A percentile compares a stretch with the other conserved stretches of the same genome.
These are phyloP conservation scores for Erebia ligea DNA, from an alignment of 2,888 invertebrate species.

Conservation along the genomic window DNA sequence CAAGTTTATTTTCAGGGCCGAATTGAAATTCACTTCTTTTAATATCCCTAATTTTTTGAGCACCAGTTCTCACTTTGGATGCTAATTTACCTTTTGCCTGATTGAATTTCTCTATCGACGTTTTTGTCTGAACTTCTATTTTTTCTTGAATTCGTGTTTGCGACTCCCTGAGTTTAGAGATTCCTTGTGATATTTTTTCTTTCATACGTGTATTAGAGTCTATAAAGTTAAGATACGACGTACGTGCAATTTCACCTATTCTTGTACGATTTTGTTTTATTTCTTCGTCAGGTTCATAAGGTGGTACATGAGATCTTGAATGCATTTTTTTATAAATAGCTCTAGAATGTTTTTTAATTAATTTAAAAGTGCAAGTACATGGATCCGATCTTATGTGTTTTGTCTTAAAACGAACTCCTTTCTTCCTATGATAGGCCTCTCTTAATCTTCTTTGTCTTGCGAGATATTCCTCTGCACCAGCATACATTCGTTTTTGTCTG, in stretches of 20 bases:
- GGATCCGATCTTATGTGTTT: conserved; percentile 61
- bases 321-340: conserved; percentile 42
- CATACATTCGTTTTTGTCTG: conserved; percentile 40
- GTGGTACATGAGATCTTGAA: conserved; percentile 27
- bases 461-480: conserved; percentile 26
- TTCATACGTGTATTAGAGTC: conserved; percentile 42
- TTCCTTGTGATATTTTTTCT: conserved; percentile 43
- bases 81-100: conserved; percentile 40
- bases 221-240: conserved; percentile 49
- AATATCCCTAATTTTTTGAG: conserved; percentile 23
- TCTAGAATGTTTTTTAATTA: conserved; percentile 46
- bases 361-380: conserved; percentile 55
- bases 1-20: conserved; percentile 31
- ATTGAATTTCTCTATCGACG: conserved; percentile 42
- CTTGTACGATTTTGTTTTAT: conserved; percentile 35
- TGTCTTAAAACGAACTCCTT: conserved; percentile 46
- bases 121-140: conserved; percentile 36
- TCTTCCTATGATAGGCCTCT: conserved; percentile 41
- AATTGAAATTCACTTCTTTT: conserved; percentile 2
- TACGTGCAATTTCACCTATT: conserved; percentile 33
- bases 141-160: conserved; percentile 41
- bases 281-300: conserved; percentile 30
- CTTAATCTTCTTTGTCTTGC: conserved; percentile 38
- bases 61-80: conserved; percentile 31
- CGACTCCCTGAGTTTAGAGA: conserved; percentile 44